Evolutionary conservation across 2,888 invertebrate species (phyloP).

Genomic region (Exocentrus adspersus): DNA sequence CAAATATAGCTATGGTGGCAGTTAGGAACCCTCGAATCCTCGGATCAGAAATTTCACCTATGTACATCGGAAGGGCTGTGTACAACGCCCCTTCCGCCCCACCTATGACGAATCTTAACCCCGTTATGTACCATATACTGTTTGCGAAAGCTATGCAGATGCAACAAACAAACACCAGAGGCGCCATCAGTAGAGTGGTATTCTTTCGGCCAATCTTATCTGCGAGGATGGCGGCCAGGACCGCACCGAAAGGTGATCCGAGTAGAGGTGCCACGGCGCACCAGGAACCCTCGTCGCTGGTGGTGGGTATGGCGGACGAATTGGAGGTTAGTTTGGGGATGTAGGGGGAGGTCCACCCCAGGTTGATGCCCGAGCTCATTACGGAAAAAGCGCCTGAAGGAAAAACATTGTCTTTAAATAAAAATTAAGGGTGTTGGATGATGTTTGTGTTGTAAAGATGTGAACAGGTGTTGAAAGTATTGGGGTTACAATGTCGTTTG

Average conservation of each 20-base stretch:
- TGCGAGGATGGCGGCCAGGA: constrained; percentile 71
- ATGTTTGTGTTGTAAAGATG: too few species aligned
- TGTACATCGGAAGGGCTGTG: constrained; percentile 67
- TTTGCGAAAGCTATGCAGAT: constrained; percentile 69
- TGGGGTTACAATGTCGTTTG: too few species aligned
- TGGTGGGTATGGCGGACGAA: constrained; percentile 65
- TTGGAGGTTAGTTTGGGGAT: constrained; percentile 64
- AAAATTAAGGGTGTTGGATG: too few species aligned
- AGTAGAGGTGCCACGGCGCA: constrained; percentile 73
- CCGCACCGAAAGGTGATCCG: constrained; percentile 72
- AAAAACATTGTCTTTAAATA: too few species aligned
- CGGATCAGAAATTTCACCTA: constrained; percentile 70
- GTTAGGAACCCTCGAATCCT: constrained; percentile 70
- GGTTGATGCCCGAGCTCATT: constrained; percentile 55
- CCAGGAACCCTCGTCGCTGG: constrained; percentile 68
- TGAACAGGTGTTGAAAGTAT: too few species aligned
- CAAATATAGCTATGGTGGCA: constrained; percentile 68
- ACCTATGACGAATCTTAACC: constrained; percentile 61
- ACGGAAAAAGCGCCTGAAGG: constrained; percentile 55
- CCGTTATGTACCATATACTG: constrained; percentile 68
- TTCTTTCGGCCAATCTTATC: constrained; percentile 73
- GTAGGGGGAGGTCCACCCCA: constrained; percentile 72
- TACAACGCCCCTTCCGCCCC: constrained; percentile 65
- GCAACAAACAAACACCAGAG: constrained; percentile 69
- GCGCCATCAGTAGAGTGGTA: constrained; percentile 53